Evolutionary conservation across 53 echinoderm and acorn worm species (phyloP), one percentile per base, ranked within the genome.

Genomic region (Astropecten irregularis): DNA sequence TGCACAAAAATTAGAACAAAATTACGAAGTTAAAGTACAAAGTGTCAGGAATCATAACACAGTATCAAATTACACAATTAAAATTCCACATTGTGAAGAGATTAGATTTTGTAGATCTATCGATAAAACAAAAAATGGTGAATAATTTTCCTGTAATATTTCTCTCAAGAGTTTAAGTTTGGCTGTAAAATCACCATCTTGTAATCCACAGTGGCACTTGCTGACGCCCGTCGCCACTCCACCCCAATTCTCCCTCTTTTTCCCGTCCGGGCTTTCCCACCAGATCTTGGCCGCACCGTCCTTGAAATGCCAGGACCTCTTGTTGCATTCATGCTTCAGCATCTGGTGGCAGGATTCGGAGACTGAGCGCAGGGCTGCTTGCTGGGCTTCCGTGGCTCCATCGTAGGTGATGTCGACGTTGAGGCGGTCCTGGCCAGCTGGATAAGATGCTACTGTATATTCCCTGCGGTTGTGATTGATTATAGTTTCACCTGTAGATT

Each of bases 211-310:
- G 51, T 49, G 59, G 30, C 90, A 90, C 49, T 71, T 85, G 22
- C 46, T 60, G 36, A 38, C 72, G 1, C 39, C 59, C 1, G 85
- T 67, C 7, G 49, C 42, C 32, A 82, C 79, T 10, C 30, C 49
- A 1, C 81, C 85, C 90, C 90, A 90, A 4, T 79, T 72, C 29
- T 70, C 59, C 28, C 81, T 77, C 38, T 50, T 68, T 13, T 8
- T 44, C 23, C 90, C 90, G n/a, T 85, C 81, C 3, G 71, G 33
- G 19, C 74, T 71, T 67, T 67, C 48, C 90, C 90, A 90, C 81
- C 81, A 86, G 11, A 85, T 85, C 6, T 51, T 49, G 3, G 90
- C 69, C 18, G 46, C 36, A 16, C 71, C 73, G 5, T 60, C 57
- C 22, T 39, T 53, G 48, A 88, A 90, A 36, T 85, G 66, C 8